phyloP scores from a whole-genome alignment of 2,113 vertebrate species.

The Mormyrus iriodes region DNA sequence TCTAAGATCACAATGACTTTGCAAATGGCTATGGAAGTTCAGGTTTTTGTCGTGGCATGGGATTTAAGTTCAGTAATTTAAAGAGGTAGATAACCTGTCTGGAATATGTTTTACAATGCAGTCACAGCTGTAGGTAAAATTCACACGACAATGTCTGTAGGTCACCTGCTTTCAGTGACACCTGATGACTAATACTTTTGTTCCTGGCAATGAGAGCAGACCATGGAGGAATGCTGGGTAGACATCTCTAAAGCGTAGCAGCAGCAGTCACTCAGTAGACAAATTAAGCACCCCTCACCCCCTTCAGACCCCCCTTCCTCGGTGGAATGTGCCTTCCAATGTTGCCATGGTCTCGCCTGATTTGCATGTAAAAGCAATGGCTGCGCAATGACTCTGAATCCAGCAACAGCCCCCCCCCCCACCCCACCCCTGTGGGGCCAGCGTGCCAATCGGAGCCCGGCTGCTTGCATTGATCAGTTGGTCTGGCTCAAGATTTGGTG shows the following conservation, averaged over 20 bases:
- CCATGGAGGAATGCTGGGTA: not conserved
- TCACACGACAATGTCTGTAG: not conserved
- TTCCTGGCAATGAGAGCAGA: not conserved
- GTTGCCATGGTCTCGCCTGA: not conserved
- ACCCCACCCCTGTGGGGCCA: not conserved
- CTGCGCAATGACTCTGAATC: not conserved
- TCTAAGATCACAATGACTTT: not conserved
- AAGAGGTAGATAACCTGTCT: not conserved
- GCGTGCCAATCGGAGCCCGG: not conserved
- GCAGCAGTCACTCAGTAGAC: not conserved
- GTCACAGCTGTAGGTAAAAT: not conserved
- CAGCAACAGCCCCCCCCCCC: not conserved
- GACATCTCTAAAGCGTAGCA: not conserved
- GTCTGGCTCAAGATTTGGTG: not conserved
- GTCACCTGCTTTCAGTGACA: not conserved
- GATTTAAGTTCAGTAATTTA: not conserved
- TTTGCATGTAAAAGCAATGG: constrained; percentile 2
- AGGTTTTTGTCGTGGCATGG: not conserved
- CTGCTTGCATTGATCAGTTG: not conserved
- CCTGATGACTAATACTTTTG: not conserved
- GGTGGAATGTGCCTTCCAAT: not conserved
- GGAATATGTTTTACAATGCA: not conserved
- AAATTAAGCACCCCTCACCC: not conserved
- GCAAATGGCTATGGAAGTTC: not conserved
- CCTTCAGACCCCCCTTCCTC: not conserved